phyloP scores from a whole-genome alignment of 1,140 invertebrate species.

The Drosophila lacertosa region DNA sequence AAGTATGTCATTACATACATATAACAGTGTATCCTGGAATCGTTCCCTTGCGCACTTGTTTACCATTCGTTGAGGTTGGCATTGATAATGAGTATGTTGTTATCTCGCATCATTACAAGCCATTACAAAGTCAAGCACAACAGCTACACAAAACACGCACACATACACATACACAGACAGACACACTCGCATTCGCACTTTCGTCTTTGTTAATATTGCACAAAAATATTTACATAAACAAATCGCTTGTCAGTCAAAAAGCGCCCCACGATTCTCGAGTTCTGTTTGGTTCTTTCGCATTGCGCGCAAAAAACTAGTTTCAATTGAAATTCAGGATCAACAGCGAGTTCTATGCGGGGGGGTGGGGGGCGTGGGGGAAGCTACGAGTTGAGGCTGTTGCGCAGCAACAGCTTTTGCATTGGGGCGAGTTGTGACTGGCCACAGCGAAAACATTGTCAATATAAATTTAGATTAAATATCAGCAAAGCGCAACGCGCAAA shows the following conservation, averaged over 20 bases:
- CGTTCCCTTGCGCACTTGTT: constrained; percentile 7
- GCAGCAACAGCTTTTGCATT: constrained; percentile 12
- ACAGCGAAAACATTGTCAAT: constrained; percentile 41
- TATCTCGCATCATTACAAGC: constrained; percentile 53
- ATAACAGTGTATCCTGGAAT: neutral
- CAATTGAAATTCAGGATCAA: constrained; percentile 10
- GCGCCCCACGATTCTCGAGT: neutral
- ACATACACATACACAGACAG: neutral
- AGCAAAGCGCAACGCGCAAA: constrained; percentile 43
- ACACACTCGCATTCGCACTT: constrained; percentile 17
- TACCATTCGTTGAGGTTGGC: constrained; percentile 9
- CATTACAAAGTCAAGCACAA: constrained; percentile 43
- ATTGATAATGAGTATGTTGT: constrained; percentile 38
- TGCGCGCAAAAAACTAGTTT: constrained; percentile 37
- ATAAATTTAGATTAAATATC: constrained; percentile 56
- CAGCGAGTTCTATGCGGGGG: neutral
- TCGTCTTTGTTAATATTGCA: constrained; percentile 21
- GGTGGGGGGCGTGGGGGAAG: too few species aligned
- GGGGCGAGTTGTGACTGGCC: constrained; percentile 15
- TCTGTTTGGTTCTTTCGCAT: neutral
- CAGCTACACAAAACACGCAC: constrained; percentile 1
- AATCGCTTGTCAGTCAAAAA: constrained; percentile 17
- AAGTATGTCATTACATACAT: too few species aligned
- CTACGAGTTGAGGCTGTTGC: neutral
- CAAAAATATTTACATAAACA: constrained; percentile 35